Evolutionary conservation across 2,888 invertebrate genomes (phyloP).

Genomic region (Amphipyra berbera): DNA sequence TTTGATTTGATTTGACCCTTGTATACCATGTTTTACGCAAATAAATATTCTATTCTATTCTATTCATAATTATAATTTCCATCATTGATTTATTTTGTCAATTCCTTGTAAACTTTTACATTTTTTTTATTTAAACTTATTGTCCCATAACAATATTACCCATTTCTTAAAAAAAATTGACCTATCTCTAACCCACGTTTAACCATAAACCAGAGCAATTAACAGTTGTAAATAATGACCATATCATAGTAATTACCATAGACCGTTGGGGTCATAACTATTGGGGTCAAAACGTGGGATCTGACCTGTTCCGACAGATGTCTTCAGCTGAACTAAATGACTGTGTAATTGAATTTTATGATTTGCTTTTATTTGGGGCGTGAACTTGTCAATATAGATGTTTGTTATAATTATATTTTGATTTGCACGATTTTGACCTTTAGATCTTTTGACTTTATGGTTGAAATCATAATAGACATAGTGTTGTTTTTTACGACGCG

Average conservation of each 20-base stretch:
- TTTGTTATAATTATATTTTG: constrained; percentile 19
- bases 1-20: too few relatives aligned
- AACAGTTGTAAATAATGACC: constrained; percentile 31
- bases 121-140: not conserved
- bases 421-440: constrained; percentile 14
- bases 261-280: constrained; percentile 58
- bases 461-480: not conserved
- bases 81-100: too few relatives aligned
- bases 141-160: not conserved
- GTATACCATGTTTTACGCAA: too few relatives aligned
- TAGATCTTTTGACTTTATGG: not conserved
- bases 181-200: constrained; percentile 4
- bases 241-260: constrained; percentile 49
- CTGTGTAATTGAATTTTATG: constrained; percentile 34
- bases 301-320: constrained; percentile 44
- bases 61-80: too few relatives aligned
- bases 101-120: not conserved
- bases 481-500: too few relatives aligned
- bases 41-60: too few relatives aligned
- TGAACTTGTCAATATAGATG: constrained; percentile 17
- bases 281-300: constrained; percentile 61
- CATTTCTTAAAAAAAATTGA: constrained; percentile 13
- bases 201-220: constrained; percentile 35
- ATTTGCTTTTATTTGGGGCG: constrained; percentile 29
- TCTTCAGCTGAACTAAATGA: constrained; percentile 16